phyloP scores from a whole-genome alignment of 37 sponge, comb jelly and placozoan genomes.

The Mnemiopsis leidyi region DNA sequence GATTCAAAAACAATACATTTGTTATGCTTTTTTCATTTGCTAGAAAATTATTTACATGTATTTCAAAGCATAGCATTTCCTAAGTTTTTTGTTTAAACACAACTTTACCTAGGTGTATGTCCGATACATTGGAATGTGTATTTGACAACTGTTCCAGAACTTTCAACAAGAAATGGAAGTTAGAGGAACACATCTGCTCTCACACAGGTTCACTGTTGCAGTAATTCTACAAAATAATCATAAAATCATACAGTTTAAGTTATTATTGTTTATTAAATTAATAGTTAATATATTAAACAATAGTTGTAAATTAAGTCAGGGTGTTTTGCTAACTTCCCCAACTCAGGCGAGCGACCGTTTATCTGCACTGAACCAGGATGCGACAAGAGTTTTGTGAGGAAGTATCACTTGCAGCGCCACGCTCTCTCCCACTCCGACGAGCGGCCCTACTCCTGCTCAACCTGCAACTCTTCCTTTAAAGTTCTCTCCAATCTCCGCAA shows the following conservation, averaged over 20 bases:
- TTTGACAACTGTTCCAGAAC: background rate
- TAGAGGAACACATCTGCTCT: background rate
- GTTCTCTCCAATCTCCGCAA: background rate
- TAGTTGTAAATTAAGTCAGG: too few species aligned
- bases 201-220: slow-evolving; percentile 36
- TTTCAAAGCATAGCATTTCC: too few species aligned
- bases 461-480: slow-evolving; percentile 15
- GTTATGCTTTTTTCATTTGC: too few species aligned
- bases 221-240: too few species aligned
- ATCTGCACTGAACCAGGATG: slow-evolving; percentile 35
- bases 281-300: too few species aligned
- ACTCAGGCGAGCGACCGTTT: slow-evolving; percentile 38
- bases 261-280: too few species aligned
- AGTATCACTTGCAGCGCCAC: slow-evolving; percentile 40
- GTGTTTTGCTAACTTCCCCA: too few species aligned
- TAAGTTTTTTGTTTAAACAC: too few species aligned
- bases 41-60: too few species aligned
- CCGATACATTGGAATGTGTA: background rate
- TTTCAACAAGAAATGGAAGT: background rate
- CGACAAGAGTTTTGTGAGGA: slow-evolving; percentile 21
- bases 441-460: background rate
- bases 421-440: background rate
- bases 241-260: too few species aligned
- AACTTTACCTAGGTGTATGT: too few species aligned
- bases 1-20: too few species aligned